A percentile compares a stretch with the other conserved stretches of the same genome.
phyloP scores from a whole-genome alignment of 2,888 invertebrate genomes.

The Conops quadrifasciatus region DNA sequence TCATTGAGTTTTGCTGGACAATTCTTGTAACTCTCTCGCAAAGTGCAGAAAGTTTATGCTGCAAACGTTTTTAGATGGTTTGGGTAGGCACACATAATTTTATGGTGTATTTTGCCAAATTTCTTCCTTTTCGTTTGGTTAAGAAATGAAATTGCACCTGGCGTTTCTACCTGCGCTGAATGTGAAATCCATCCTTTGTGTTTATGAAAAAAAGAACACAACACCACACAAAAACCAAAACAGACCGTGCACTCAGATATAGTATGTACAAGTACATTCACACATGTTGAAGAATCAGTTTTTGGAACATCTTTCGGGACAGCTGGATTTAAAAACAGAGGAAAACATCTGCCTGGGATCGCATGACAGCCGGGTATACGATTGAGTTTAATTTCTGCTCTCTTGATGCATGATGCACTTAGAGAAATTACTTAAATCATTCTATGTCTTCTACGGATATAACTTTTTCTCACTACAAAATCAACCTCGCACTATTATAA shows the following conservation, averaged over 20 bases:
- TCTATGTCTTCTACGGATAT: background rate
- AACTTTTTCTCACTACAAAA: background rate
- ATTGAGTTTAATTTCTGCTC: constrained; percentile 11
- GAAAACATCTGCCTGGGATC: constrained; percentile 33
- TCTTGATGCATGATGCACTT: constrained; percentile 10
- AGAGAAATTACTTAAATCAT: background rate
- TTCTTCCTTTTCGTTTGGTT: constrained; percentile 10
- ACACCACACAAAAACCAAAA: constrained; percentile 18
- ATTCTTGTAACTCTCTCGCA: too few species aligned
- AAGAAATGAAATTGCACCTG: constrained; percentile 24
- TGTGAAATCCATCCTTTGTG: constrained; percentile 9
- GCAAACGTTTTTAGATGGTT: too few species aligned
- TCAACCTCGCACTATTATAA: background rate
- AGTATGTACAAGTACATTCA: background rate
- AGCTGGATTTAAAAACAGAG: background rate
- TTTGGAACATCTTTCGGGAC: constrained; percentile 18
- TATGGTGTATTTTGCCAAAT: background rate
- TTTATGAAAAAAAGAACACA: background rate
- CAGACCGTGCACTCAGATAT: background rate
- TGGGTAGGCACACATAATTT: too few species aligned
- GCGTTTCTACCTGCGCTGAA: constrained; percentile 14
- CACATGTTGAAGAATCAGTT: constrained; percentile 13
- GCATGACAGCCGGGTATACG: constrained; percentile 14
- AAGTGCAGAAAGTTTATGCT: too few species aligned
- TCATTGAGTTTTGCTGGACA: too few species aligned